Evolutionary conservation across 2,113 vertebrate species (phyloP).

Genomic region (Chloropsis cyanopogon): DNA sequence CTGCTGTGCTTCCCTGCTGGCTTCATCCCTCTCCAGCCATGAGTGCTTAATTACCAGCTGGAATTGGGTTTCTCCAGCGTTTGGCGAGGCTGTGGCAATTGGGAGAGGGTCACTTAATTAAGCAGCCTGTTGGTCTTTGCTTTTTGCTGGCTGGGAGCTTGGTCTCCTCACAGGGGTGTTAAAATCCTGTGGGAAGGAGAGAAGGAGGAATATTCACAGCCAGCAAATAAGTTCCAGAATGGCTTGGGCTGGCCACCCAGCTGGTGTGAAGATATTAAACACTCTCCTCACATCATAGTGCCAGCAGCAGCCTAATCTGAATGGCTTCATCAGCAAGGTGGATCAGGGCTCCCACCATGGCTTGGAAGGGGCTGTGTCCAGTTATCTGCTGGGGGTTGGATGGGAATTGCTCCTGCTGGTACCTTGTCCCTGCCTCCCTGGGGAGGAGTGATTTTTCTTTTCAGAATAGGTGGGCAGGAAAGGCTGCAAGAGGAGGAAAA

Average conservation of each 20-base stretch:
- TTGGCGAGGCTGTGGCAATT: background rate
- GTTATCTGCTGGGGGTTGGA: background rate
- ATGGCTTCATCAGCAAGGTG: background rate
- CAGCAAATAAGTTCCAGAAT: background rate
- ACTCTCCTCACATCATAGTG: background rate
- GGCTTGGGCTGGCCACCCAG: constrained; percentile 11
- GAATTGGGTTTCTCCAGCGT: background rate
- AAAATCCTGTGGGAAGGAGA: constrained; percentile 31
- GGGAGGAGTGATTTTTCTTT: background rate
- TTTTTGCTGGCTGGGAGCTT: background rate
- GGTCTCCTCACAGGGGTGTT: background rate
- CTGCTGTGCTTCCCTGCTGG: background rate
- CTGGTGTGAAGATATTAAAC: background rate
- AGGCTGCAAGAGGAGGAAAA: background rate
- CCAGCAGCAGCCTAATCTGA: background rate
- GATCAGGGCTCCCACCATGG: background rate
- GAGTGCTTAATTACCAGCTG: background rate
- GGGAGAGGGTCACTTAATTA: constrained; percentile 18
- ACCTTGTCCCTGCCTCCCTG: background rate
- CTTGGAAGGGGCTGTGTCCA: background rate
- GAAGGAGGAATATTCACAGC: background rate
- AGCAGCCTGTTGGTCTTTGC: background rate
- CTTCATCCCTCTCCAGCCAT: fast-evolving
- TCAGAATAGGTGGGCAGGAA: background rate
- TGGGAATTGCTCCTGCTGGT: background rate